phyloP scores from a whole-genome alignment of 2,797 vertebrate species.

The Enteromius treurensis region DNA sequence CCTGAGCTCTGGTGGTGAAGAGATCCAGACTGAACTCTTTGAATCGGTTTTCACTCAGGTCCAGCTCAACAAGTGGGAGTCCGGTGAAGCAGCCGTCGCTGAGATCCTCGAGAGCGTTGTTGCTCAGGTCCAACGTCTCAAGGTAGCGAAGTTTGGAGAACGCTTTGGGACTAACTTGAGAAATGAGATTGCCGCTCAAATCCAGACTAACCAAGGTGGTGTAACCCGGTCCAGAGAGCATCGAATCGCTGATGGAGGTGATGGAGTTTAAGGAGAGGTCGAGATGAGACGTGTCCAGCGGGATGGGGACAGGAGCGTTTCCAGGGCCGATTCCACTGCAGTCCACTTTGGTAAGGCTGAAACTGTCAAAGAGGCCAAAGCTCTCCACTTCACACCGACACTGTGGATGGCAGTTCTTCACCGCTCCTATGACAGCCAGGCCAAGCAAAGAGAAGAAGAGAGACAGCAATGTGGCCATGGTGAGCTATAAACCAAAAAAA shows the following conservation, averaged over 20 bases:
- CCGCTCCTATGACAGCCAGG: conserved; percentile 65
- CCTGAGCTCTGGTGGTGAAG: conserved; percentile 83
- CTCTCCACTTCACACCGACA: conserved; percentile 95
- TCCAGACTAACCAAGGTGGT: conserved; percentile 92
- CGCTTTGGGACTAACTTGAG: conserved; percentile 80
- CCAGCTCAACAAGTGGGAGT: conserved; percentile 87
- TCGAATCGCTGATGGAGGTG: conserved; percentile 83
- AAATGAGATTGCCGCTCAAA: conserved; percentile 89
- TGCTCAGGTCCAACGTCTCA: conserved; percentile 92
- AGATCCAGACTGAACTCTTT: conserved; percentile 79
- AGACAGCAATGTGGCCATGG: conserved; percentile 79
- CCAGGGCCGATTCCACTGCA: conserved; percentile 86
- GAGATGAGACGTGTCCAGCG: conserved; percentile 91
- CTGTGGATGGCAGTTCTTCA: conserved; percentile 86
- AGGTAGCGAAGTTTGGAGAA: conserved; percentile 93
- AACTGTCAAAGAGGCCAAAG: conserved; percentile 96
- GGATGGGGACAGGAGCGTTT: conserved; percentile 86
- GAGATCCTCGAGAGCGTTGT: conserved; percentile 85
- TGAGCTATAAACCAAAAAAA: conserved; percentile 62
- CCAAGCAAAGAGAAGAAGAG: conserved; percentile 74
- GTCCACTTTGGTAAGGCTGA: conserved; percentile 94
- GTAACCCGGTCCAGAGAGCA: conserved; percentile 92
- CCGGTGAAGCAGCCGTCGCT: conserved; percentile 82
- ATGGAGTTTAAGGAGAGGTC: conserved; percentile 91
- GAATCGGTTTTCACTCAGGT: conserved; percentile 91